phyloP scores from a whole-genome alignment of 2,888 invertebrate genomes.

The Eucriotettix oculatus region DNA sequence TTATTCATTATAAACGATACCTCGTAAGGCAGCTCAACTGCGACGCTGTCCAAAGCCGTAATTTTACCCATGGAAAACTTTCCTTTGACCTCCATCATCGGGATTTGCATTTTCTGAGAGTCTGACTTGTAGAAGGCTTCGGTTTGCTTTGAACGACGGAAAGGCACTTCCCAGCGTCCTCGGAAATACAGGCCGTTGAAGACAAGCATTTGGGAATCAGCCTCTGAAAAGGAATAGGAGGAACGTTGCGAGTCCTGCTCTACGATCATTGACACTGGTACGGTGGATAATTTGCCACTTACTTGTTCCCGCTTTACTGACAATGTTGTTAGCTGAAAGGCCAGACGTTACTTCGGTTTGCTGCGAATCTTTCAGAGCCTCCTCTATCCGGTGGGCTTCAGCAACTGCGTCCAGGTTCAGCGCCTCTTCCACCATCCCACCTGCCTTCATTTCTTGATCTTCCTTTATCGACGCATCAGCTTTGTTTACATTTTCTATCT shows the following conservation, averaged over 20 bases:
- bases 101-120: slow-evolving; percentile 12
- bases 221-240: not conserved
- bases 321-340: slow-evolving; percentile 42
- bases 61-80: slow-evolving; percentile 16
- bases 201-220: slow-evolving; percentile 15
- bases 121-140: slow-evolving; percentile 14
- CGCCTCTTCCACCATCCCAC: not conserved
- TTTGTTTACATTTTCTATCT: slow-evolving; percentile 13
- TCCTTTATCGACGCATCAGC: slow-evolving; percentile 19
- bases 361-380: slow-evolving; percentile 12
- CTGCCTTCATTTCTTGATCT: not conserved
- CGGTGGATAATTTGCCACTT: not conserved
- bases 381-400: not conserved
- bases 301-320: slow-evolving; percentile 24
- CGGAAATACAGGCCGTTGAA: slow-evolving; percentile 21
- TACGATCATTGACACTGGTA: not conserved
- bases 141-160: slow-evolving; percentile 9
- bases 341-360: slow-evolving; percentile 38
- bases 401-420: not conserved
- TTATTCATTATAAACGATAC: slow-evolving; percentile 6
- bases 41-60: slow-evolving; percentile 16
- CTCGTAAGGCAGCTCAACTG: slow-evolving; percentile 18
- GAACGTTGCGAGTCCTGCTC: not conserved
- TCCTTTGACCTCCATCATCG: slow-evolving; percentile 16
- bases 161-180: slow-evolving; percentile 18